Evolutionary conservation across 2,797 vertebrate species (phyloP).

Genomic region (Podarcis siculus): DNA sequence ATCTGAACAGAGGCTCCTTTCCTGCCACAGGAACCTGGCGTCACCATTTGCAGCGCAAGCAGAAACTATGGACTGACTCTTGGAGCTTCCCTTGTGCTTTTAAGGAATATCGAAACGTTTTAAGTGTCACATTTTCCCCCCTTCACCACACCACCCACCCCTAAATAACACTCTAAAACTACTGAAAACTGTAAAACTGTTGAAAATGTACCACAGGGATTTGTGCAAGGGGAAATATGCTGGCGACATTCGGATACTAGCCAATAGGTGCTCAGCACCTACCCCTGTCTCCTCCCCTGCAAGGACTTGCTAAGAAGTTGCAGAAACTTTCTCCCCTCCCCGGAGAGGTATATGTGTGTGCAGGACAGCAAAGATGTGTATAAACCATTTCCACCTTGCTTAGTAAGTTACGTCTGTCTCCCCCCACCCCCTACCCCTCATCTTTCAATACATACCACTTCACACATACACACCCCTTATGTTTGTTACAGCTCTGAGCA

Average conservation of each 20-base stretch:
- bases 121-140: neutral
- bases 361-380: no score
- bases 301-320: neutral
- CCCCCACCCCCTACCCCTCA: conserved; percentile 1
- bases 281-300: neutral
- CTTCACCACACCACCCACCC: neutral
- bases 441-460: neutral
- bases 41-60: neutral
- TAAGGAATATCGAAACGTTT: neutral
- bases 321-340: neutral
- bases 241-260: neutral
- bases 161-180: neutral
- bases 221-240: neutral
- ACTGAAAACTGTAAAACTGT: neutral
- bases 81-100: neutral
- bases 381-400: no score
- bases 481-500: conserved; percentile 35
- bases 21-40: neutral
- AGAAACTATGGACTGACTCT: neutral
- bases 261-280: neutral
- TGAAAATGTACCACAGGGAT: neutral
- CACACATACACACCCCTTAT: neutral
- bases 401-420: neutral
- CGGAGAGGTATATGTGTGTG: neutral
- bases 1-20: neutral